phyloP scores from a whole-genome alignment of 2,113 vertebrate species.

The Nanorana parkeri region DNA sequence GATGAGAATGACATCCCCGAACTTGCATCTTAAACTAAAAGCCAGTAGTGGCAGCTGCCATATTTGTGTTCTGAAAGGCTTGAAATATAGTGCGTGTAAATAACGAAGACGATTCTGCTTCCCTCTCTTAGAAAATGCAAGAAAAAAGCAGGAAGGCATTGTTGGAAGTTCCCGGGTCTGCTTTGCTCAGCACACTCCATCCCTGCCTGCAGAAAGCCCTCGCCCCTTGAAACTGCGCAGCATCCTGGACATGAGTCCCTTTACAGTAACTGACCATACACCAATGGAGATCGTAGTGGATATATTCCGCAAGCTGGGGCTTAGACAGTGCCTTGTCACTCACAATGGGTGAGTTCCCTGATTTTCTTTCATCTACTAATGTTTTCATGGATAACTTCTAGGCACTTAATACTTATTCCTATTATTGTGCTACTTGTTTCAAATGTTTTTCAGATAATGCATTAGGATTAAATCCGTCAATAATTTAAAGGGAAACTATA shows the following conservation, averaged over 20 bases:
- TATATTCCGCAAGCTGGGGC: conserved; percentile 96
- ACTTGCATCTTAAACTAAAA: too few species aligned
- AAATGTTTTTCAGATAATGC: too few species aligned
- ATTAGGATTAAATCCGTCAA: too few species aligned
- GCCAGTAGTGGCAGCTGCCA: background rate
- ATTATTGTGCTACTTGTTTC: too few species aligned
- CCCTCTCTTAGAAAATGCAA: conserved; percentile 86
- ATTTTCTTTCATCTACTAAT: background rate
- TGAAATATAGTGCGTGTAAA: too few species aligned
- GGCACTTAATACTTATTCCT: too few species aligned
- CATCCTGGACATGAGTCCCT: conserved; percentile 98
- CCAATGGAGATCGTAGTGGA: conserved; percentile 99
- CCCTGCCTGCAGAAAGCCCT: conserved; percentile 95
- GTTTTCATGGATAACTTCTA: background rate
- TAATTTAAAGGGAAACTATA: too few species aligned
- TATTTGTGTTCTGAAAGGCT: background rate
- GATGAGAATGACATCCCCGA: too few species aligned
- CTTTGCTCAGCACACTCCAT: conserved; percentile 96
- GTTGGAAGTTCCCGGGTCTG: conserved; percentile 93
- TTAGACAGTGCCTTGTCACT: conserved; percentile 98
- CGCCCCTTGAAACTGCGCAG: conserved; percentile 93
- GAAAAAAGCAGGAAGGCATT: conserved; percentile 96
- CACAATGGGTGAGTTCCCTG: conserved; percentile 91
- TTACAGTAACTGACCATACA: conserved; percentile 98
- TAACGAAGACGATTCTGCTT: background rate